Conservation (phyloP, 1,140 invertebrate genomes). For the Hylaeus volcanicus region DNA sequence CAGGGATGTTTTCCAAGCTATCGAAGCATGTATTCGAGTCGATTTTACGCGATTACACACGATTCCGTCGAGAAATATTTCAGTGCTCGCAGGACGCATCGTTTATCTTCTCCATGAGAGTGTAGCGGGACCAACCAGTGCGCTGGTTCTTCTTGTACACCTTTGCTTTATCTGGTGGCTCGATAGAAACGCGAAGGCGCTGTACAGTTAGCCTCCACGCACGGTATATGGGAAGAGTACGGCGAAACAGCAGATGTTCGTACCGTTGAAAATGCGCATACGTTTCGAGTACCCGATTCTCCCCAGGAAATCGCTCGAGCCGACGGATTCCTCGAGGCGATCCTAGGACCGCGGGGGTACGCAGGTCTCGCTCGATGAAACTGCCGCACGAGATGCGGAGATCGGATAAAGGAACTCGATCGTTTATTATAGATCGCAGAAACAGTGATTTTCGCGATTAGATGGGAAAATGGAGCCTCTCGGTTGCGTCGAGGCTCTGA, state of each 20-base stretch:
- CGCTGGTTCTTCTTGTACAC: slow-evolving; percentile 5
- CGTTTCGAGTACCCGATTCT: slow-evolving; percentile 11
- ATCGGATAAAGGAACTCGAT: slow-evolving; percentile 24
- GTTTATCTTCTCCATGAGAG: not conserved
- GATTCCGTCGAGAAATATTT: not conserved
- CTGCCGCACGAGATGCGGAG: not conserved
- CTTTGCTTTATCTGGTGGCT: slow-evolving; percentile 19
- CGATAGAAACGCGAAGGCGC: slow-evolving; percentile 5
- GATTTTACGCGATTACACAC: too few relatives aligned
- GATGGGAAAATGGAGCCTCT: slow-evolving; percentile 11
- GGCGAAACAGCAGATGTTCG: slow-evolving; percentile 44
- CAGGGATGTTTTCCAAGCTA: too few relatives aligned
- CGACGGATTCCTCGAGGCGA: slow-evolving; percentile 16
- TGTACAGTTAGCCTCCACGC: slow-evolving; percentile 53
- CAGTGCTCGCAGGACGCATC: not conserved
- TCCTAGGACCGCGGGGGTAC: not conserved
- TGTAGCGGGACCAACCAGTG: slow-evolving; percentile 20
- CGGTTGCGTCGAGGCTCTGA: too few relatives aligned
- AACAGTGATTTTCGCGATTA: slow-evolving; percentile 37
- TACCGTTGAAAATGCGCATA: slow-evolving; percentile 42
- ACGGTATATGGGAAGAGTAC: slow-evolving; percentile 5
- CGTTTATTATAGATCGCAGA: slow-evolving; percentile 20
- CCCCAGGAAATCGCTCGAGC: slow-evolving; percentile 11
- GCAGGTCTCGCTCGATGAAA: not conserved
- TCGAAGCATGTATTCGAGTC: too few relatives aligned